These are phyloP conservation scores for Melanotaenia pygmaea DNA, from an alignment of 2,797 vertebrate genomes.

Conservation along the genomic window DNA sequence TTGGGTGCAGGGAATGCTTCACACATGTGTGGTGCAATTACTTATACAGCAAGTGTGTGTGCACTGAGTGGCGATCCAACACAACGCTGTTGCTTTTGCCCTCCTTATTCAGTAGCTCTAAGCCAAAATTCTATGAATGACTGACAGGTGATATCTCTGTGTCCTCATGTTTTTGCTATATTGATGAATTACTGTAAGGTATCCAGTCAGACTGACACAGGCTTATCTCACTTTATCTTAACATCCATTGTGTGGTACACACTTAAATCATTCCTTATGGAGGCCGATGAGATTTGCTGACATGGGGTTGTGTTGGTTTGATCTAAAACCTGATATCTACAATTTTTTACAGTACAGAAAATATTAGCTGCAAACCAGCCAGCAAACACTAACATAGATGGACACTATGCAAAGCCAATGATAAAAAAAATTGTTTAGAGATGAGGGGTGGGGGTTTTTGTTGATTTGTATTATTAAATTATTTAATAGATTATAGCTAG, in stretches of 20 bases:
- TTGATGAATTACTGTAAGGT: conserved; percentile 11
- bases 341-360: conserved; percentile 9
- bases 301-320: conserved; percentile 18
- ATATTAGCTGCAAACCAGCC: conserved; percentile 21
- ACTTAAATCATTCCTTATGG: conserved; percentile 29
- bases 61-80: conserved; percentile 35
- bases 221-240: conserved; percentile 11
- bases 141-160: conserved; percentile 19
- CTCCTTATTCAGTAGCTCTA: conserved; percentile 21
- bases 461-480: conserved; percentile 34
- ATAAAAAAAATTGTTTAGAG: conserved; percentile 20
- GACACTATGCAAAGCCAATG: conserved; percentile 66
- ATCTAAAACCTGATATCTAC: conserved; percentile 13
- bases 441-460: conserved; percentile 5
- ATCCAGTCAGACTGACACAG: conserved; percentile 21
- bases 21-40: conserved; percentile 62
- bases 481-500: conserved; percentile 37
- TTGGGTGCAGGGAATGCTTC: conserved; percentile 48
- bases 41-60: conserved; percentile 33
- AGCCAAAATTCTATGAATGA: conserved; percentile 45
- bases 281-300: conserved; percentile 41
- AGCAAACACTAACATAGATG: conserved; percentile 21
- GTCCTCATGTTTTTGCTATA: conserved; percentile 12
- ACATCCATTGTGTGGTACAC: conserved; percentile 31
- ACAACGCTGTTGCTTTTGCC: conserved; percentile 42